phyloP scores from a whole-genome alignment of 2,888 invertebrate species.

The Ormia ochracea region DNA sequence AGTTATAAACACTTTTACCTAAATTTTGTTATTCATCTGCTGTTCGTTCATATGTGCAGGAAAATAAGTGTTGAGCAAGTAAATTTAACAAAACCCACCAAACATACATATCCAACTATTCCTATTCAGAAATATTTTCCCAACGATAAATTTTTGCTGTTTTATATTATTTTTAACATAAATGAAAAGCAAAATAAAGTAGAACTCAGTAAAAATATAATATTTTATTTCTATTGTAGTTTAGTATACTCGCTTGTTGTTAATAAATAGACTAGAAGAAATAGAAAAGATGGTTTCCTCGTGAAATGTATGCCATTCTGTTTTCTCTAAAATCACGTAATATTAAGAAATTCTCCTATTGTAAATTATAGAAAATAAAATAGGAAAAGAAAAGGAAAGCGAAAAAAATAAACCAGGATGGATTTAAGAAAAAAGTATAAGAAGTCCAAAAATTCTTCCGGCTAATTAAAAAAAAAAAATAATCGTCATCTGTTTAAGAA shows the following conservation, averaged over 20 bases:
- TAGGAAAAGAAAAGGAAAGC: background rate
- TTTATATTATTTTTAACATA: background rate
- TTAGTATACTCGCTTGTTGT: background rate
- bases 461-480: background rate
- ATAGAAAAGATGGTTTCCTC: background rate
- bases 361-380: background rate
- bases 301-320: conserved; percentile 25
- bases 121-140: background rate
- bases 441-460: conserved; percentile 32
- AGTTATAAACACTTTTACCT: background rate
- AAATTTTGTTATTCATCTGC: background rate
- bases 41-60: conserved; percentile 19
- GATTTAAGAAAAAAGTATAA: conserved; percentile 11
- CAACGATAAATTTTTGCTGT: conserved; percentile 8
- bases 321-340: conserved; percentile 4
- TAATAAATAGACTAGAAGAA: background rate
- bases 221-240: conserved; percentile 20
- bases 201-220: conserved; percentile 18
- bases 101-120: background rate
- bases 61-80: conserved; percentile 44
- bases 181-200: conserved; percentile 1
- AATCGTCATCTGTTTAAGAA: too few relatives aligned
- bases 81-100: conserved; percentile 16
- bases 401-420: background rate
- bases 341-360: conserved; percentile 15